Base-by-base conservation (phyloP, 1,140 invertebrate species). In the Laupala kohalensis region DNA sequence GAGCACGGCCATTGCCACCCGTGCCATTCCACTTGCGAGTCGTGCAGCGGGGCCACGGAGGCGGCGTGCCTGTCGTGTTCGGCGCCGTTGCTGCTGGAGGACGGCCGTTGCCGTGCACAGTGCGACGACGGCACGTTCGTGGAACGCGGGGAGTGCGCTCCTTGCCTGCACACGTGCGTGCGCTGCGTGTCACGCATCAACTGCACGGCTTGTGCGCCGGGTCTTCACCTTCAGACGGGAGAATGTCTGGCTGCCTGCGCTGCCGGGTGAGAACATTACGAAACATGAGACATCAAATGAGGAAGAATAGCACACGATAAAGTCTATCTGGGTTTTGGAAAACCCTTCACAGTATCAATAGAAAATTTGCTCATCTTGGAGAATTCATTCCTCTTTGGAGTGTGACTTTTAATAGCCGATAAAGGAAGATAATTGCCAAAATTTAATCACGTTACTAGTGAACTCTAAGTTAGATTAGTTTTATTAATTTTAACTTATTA, bases 151-250 rank as follows among this genome's bases (percentile, higher is more conserved):
- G 79, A 86, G 1, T 94, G 92, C 77, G 82, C 87, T 1, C 89
- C 88, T 2, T 95, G 92, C 77, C 76, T 90, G 53, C 90, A 92
- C 75, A 90, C 90, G 0, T 95, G 92, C 78, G 83, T 85, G 0
- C 86, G 87, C 25, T 95, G 92, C 77, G 86, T 87, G 2, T 90
- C 90, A 0, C 84, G 89, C 71, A 83, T 88, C 63, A 92, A 92
- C 75, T 95, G 93, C 76, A 92, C 89, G 1, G 82, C 87, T 3
- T 95, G 93, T 77, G 84, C 85, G 19, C 84, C 86, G 53, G 87
- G 88, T 0, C 79, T 94, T 70, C 84, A 90, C 73, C 79, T 93
- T 15, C 91, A 94, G 77, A 91, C 90, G 71, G 90, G 90, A 6
- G 88, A 91, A 69, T 94, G 92, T 77, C 82, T 88, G 25, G 87